Conservation (phyloP, 2,113 vertebrate genomes). For the Aythya baeri region DNA sequence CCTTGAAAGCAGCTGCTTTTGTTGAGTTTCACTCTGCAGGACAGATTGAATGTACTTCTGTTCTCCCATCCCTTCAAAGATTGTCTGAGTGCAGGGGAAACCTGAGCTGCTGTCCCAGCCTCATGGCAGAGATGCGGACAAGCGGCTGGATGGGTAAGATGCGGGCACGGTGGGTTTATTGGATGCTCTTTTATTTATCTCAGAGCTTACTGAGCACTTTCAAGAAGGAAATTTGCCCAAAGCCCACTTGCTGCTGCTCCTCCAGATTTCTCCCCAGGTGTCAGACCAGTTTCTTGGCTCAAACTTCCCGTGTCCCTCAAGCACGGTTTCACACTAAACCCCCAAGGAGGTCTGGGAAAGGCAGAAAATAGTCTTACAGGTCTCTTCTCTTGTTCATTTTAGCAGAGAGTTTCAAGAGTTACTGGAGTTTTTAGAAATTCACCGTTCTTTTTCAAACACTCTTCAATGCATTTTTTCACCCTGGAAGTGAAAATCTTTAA, state of each 20-base stretch:
- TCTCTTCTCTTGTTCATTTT: not conserved
- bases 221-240: not conserved
- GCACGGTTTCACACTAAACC: rapidly evolving
- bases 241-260: not conserved
- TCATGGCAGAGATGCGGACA: not conserved
- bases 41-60: not conserved
- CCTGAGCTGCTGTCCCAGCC: rapidly evolving
- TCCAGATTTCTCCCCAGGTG: not conserved
- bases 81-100: not conserved
- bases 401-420: not conserved
- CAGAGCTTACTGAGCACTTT: not conserved
- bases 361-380: not conserved
- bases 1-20: not conserved
- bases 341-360: not conserved
- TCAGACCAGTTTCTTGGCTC: not conserved
- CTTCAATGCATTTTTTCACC: not conserved
- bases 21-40: not conserved
- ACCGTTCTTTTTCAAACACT: not conserved
- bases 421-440: not conserved
- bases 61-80: not conserved
- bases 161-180: not conserved
- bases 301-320: not conserved
- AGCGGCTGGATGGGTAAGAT: not conserved
- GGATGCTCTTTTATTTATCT: not conserved
- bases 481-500: not conserved